Percentiles rank a stretch among this genome's conserved stretches.
Conservation (phyloP, 2,888 invertebrate genomes). For the Melinaea menophilus region DNA sequence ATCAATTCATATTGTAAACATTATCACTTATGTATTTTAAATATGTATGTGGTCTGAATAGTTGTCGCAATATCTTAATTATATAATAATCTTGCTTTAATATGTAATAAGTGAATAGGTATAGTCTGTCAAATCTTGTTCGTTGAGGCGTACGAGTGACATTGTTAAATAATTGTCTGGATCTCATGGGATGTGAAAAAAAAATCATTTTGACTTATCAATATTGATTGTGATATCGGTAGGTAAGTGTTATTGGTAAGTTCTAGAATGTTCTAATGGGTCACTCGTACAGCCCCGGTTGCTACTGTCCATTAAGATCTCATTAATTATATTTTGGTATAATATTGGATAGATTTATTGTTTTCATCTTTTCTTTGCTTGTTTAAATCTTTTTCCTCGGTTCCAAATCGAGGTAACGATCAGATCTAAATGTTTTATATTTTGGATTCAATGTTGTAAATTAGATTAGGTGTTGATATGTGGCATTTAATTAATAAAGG, state of each 20-base stretch:
- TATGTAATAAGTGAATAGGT: slow-evolving; percentile 7
- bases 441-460: slow-evolving; percentile 34
- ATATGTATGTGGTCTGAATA: slow-evolving; percentile 1
- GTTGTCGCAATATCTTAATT: neutral
- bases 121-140: slow-evolving; percentile 10
- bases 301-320: slow-evolving; percentile 47
- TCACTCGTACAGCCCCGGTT: slow-evolving; percentile 21
- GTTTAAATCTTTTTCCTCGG: slow-evolving; percentile 20
- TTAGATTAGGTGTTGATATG: slow-evolving; percentile 30
- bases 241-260: slow-evolving; percentile 9
- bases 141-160: slow-evolving; percentile 17
- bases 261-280: slow-evolving; percentile 7
- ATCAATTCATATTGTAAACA: neutral
- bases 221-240: slow-evolving; percentile 14
- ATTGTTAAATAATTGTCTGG: neutral
- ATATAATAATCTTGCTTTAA: neutral
- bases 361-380: slow-evolving; percentile 5
- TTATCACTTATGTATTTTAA: neutral
- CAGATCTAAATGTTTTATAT: slow-evolving; percentile 24
- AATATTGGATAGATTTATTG: slow-evolving; percentile 20
- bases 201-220: neutral
- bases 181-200: slow-evolving; percentile 12
- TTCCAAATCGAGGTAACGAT: slow-evolving; percentile 26
- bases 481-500: slow-evolving; percentile 29
- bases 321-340: slow-evolving; percentile 45